Conservation (phyloP, 2,888 invertebrate genomes). For the Leptinotarsa tumamoca region DNA sequence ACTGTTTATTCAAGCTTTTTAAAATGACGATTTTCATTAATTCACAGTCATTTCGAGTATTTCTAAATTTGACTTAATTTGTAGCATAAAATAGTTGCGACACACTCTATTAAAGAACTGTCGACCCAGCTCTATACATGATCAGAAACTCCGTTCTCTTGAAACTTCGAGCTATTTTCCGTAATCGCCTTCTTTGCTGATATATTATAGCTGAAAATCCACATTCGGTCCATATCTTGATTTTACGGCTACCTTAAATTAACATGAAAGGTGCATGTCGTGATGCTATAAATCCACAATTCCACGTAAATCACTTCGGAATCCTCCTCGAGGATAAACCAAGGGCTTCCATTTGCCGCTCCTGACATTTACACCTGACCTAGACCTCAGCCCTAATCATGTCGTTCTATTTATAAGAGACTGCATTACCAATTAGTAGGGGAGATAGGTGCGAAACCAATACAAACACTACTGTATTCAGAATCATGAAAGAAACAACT, state of each 20-base stretch:
- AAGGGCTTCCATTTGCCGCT: conserved; percentile 21
- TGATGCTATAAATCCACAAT: conserved; percentile 26
- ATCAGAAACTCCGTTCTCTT: too few species aligned
- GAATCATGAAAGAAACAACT: too few species aligned
- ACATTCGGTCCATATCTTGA: conserved; percentile 14
- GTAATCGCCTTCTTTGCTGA: neutral
- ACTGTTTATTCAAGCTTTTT: too few species aligned
- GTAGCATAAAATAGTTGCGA: too few species aligned
- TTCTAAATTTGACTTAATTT: too few species aligned
- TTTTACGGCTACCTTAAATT: neutral
- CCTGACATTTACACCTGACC: conserved; percentile 34
- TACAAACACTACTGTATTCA: too few species aligned
- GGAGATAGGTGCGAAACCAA: neutral
- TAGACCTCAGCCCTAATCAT: conserved; percentile 18
- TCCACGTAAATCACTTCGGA: conserved; percentile 30
- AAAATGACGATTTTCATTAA: too few species aligned
- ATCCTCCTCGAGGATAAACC: conserved; percentile 21
- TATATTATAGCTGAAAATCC: neutral
- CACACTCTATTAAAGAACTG: too few species aligned
- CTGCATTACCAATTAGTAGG: neutral
- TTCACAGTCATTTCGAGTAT: too few species aligned
- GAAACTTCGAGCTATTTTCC: too few species aligned
- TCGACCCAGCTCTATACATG: too few species aligned
- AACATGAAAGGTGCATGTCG: conserved; percentile 22
- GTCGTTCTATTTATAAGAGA: conserved; percentile 29